Base-by-base conservation (phyloP, 2,888 invertebrate genomes). In the Crocallis elinguaria region DNA sequence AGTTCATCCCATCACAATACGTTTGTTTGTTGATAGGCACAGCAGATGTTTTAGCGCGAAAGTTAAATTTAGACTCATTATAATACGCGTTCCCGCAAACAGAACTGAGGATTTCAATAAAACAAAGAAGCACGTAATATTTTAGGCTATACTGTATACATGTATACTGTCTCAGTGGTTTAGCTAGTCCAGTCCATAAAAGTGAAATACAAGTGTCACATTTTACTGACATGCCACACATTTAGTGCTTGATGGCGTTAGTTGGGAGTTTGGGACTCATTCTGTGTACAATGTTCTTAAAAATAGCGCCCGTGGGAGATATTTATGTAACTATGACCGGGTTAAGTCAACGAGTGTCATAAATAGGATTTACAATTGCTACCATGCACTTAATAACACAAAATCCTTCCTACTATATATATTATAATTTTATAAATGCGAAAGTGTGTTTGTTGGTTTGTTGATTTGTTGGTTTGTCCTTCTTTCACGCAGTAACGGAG, bases 281-380 rank as follows among this genome's bases (percentile, higher is more conserved):
- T 82, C 77, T 75, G 73, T 76, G 75, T 81, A 80, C 77, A 82
- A 82, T 82, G 75, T 71, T 70, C 76, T 77, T 82, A 85, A 77
- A 88, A 85, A 89, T 90, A 90, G 80, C 75, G 46, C 69, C 67
- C 68, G 79, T 81, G 82, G 77, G 82, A 82, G 85, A 86, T 89
- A 90, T 90, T 88, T 87, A 77, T 82, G 82, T 80, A 74, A 83
- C 88, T 87, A 86, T 85, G 78, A 90, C 90, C 90, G 78, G 89
- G 90, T 89, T 89, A 88, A 82, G 77, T 79, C 80, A 75, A 71
- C 64, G 73, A 73, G 68, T 74, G 73, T 79, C 77, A 83, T 75
- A 79, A 84, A 83, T 81, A 78, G 75, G 69, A 70, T 68, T 68
- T 68, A 61, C 67, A 70, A 63, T 72, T 71, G 67, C 62, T 68